Evolutionary conservation across 1,140 invertebrate species (phyloP), one percentile per base, ranked within the genome.

Genomic region (Tetramorium parvispinum): DNA sequence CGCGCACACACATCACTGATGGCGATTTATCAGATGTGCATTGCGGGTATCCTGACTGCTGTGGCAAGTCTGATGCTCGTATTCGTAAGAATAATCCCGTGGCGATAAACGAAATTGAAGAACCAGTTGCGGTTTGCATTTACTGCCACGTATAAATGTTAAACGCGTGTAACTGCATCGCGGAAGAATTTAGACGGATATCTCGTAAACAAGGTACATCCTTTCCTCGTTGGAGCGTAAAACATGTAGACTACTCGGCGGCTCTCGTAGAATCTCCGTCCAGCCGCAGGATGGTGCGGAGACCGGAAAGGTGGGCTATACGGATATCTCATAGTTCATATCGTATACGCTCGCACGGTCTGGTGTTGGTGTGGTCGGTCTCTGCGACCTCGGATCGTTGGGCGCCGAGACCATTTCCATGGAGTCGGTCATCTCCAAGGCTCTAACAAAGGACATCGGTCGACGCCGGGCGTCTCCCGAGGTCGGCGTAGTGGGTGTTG

Each of bases 301-400:
- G 94, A 94, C 89, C 86, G 88, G 85, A 83, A 91, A 92, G 85
- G 63, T 94, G 91, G 93, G 95, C 96, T 96, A 97, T 95, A 99
- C 98, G 79, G 98, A 98, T 95, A 99, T 99, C 95, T 99, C 98
- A 95, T 99, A 99, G 95, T 98, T 98, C 97, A 98, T 98, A 95
- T 99, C 98, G 94, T 99, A 99, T 81, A 98, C 97, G 95, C 97
- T 98, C 87, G 97, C 97, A 86, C 98, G 97, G 93, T 98, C 98
- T 37, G 97, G 97, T n/a, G 97, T 97, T 32, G 97, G 96, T 27
- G 97, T 96, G 7, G 96, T 96, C 75, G 95, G 94, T 83, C 94
- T 94, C 86, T 92, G 94, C 43, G 87, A 94, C 90, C 87, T 94
- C 87, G 86, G 91, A 86, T 92, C 90, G 24, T 91, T 89, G 37